Evolutionary conservation across 2,888 invertebrate genomes (phyloP).

Genomic region (Tetragonula carbonaria): DNA sequence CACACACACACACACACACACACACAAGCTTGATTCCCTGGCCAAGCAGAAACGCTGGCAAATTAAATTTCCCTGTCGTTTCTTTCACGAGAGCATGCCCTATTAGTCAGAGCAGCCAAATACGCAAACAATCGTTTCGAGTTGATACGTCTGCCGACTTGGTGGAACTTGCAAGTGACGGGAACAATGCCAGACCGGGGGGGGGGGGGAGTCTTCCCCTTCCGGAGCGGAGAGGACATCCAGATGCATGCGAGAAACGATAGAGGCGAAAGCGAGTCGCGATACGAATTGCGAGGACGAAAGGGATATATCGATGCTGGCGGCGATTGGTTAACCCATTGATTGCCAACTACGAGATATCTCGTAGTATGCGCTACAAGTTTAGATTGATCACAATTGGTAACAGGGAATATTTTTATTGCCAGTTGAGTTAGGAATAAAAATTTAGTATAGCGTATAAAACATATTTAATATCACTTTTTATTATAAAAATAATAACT

Average conservation of each 20-base stretch:
- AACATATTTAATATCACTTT: no score
- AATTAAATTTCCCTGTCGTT: slow-evolving; percentile 6
- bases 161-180: slow-evolving; percentile 37
- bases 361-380: no score
- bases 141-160: slow-evolving; percentile 31
- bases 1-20: no score
- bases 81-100: slow-evolving; percentile 2
- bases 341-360: no score
- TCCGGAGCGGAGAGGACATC: slow-evolving; percentile 23
- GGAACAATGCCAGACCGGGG: slow-evolving; percentile 34
- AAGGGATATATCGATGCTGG: slow-evolving; percentile 33
- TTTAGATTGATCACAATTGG: no score
- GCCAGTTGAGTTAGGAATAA: no score
- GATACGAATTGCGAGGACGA: slow-evolving; percentile 60
- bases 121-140: slow-evolving; percentile 57
- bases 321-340: slow-evolving; percentile 33
- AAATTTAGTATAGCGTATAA: no score
- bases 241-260: background rate
- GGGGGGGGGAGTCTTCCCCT: slow-evolving; percentile 2
- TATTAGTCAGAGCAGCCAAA: slow-evolving; percentile 46
- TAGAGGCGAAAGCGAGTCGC: slow-evolving; percentile 24
- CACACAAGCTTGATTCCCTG: background rate
- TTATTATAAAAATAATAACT: no score
- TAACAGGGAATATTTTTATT: no score
- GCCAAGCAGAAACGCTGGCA: background rate